These are phyloP conservation scores for Sminthopsis crassicaudata DNA, from an alignment of 2,113 vertebrate species.

Conservation along the genomic window DNA sequence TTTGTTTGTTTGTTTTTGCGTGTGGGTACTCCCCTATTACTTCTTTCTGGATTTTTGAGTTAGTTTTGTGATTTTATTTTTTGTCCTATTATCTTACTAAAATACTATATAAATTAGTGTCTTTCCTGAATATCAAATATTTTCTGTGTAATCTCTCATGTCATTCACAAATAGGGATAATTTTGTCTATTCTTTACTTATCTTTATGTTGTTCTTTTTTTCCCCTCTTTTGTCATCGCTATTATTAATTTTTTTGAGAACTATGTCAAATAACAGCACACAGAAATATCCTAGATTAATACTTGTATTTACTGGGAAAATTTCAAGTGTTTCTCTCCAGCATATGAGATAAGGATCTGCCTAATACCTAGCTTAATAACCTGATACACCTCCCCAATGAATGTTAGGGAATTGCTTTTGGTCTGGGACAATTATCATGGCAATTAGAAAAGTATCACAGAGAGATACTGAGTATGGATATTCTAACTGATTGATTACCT, in stretches of 20 bases:
- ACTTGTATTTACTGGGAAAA: background rate
- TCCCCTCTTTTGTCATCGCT: too few relatives aligned
- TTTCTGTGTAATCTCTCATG: background rate
- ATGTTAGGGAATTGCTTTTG: background rate
- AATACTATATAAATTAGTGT: background rate
- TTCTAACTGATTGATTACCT: background rate
- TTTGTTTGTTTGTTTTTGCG: too few relatives aligned
- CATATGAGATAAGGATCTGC: background rate
- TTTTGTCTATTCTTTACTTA: background rate
- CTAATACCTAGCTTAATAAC: background rate
- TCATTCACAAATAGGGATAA: background rate
- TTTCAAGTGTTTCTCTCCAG: background rate
- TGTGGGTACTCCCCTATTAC: background rate
- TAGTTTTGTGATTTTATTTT: background rate
- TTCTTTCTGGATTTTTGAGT: background rate
- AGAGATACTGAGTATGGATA: background rate
- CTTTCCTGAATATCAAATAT: background rate
- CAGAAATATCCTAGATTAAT: background rate
- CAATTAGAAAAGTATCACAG: background rate
- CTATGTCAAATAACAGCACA: background rate
- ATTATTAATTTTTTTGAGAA: background rate
- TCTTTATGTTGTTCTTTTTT: background rate
- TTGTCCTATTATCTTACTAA: background rate
- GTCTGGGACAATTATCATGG: background rate
- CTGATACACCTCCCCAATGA: background rate